Evolutionary conservation across 2,113 vertebrate genomes (phyloP).

Genomic region (Indri indri): DNA sequence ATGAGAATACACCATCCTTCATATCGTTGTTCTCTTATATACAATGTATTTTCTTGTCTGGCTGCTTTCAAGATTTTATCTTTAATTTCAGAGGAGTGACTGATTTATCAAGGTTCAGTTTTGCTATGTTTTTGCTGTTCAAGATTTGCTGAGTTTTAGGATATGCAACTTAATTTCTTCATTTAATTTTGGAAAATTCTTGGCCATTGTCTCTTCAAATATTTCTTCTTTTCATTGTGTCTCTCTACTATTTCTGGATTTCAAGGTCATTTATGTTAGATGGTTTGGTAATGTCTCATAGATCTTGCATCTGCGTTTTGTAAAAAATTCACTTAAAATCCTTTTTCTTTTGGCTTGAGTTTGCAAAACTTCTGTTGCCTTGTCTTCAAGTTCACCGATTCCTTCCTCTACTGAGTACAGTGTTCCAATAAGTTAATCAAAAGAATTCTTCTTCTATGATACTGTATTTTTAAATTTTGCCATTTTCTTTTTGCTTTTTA

Average conservation of each 20-base stretch:
- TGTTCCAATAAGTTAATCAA: not conserved
- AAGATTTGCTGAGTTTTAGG: not conserved
- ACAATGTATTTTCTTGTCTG: not conserved
- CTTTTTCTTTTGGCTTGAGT: not conserved
- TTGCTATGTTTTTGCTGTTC: no score
- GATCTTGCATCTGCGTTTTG: not conserved
- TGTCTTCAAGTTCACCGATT: not conserved
- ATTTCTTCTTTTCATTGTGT: not conserved
- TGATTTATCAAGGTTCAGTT: not conserved
- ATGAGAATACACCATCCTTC: not conserved
- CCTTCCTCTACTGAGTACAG: not conserved
- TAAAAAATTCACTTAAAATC: not conserved
- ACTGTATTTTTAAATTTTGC: not conserved
- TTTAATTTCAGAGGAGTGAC: not conserved
- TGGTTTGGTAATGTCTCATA: not conserved
- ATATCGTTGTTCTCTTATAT: not conserved
- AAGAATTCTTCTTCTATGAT: not conserved
- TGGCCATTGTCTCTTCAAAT: not conserved
- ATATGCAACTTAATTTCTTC: not conserved
- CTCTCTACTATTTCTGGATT: not conserved
- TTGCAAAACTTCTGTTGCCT: not conserved
- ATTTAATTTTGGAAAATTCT: not conserved
- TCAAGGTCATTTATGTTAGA: not conserved
- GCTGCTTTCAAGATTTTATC: not conserved
- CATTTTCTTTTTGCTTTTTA: not conserved